These are phyloP conservation scores for Mesaphorura yosii DNA, from an alignment of 1,140 invertebrate species.

Conservation along the genomic window DNA sequence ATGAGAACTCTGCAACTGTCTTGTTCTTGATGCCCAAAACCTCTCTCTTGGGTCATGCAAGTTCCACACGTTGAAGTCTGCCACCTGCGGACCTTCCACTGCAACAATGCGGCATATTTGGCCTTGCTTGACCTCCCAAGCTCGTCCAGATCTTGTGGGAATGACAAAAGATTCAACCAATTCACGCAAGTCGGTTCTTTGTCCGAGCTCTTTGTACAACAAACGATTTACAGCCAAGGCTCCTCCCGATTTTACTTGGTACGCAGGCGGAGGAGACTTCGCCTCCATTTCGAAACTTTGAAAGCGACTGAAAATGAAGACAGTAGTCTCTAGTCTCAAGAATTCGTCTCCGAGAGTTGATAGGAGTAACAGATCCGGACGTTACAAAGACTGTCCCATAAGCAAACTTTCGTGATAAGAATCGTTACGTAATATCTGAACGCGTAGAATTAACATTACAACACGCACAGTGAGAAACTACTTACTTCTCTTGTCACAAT, in stretches of 20 bases:
- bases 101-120: conserved; percentile 27
- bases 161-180: conserved; percentile 8
- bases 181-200: not conserved
- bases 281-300: too few species aligned
- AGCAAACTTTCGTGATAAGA: too few species aligned
- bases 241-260: not conserved
- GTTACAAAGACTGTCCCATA: too few species aligned
- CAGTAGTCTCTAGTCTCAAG: too few species aligned
- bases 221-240: not conserved
- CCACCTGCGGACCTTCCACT: conserved; percentile 33
- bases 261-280: conserved; percentile 1
- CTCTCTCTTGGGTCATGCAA: conserved; percentile 38
- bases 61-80: conserved; percentile 42
- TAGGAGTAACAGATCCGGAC: too few species aligned
- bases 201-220: not conserved
- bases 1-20: conserved; percentile 40
- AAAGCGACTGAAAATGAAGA: too few species aligned
- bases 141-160: conserved; percentile 24
- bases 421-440: too few species aligned
- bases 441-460: too few species aligned
- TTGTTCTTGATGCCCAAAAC: conserved; percentile 39
- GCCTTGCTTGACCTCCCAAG: conserved; percentile 27
- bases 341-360: too few species aligned
- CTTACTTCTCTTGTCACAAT: too few species aligned
- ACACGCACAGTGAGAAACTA: too few species aligned